A percentile compares a stretch with the other conserved stretches of the same genome.
Conservation (phyloP, 1,140 invertebrate species). For the Drosophila leontia region DNA sequence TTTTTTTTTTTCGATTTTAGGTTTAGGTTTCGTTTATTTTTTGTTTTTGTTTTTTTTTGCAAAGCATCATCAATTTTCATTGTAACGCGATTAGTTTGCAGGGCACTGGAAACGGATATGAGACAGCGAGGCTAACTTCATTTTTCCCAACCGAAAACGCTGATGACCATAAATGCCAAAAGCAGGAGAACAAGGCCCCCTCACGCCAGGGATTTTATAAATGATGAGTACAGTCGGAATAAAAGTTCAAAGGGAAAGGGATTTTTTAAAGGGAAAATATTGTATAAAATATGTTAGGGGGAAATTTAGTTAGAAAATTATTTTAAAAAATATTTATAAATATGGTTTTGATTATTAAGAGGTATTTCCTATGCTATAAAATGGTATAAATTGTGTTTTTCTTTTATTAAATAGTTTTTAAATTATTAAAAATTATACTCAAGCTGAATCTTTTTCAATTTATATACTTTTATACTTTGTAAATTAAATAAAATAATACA, state of each 20-base stretch:
- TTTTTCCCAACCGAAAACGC: slow-evolving; percentile 60
- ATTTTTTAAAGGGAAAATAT: background rate
- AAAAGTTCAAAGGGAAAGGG: background rate
- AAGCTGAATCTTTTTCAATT: too few relatives aligned
- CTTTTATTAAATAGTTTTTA: too few relatives aligned
- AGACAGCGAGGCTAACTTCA: slow-evolving; percentile 73
- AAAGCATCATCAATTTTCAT: slow-evolving; percentile 81
- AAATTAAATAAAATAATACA: too few relatives aligned
- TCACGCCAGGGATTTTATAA: slow-evolving; percentile 70
- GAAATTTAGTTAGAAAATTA: fast-evolving
- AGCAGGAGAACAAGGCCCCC: slow-evolving; percentile 10
- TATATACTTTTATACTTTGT: too few relatives aligned
- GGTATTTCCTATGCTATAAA: too few relatives aligned
- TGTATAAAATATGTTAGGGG: too few relatives aligned
- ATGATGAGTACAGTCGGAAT: slow-evolving; percentile 67
- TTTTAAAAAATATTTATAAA: too few relatives aligned
- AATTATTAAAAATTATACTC: too few relatives aligned
- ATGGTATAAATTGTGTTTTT: too few relatives aligned
- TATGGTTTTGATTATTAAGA: too few relatives aligned
- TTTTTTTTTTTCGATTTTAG: slow-evolving; percentile 21
- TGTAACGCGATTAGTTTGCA: slow-evolving; percentile 75
- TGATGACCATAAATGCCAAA: slow-evolving; percentile 63
- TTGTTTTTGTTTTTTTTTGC: slow-evolving; percentile 12
- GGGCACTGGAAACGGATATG: slow-evolving; percentile 65
- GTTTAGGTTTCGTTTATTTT: slow-evolving; percentile 18